Evolutionary conservation across 2,797 vertebrate genomes (phyloP).

Genomic region (Cyprinella venusta): DNA sequence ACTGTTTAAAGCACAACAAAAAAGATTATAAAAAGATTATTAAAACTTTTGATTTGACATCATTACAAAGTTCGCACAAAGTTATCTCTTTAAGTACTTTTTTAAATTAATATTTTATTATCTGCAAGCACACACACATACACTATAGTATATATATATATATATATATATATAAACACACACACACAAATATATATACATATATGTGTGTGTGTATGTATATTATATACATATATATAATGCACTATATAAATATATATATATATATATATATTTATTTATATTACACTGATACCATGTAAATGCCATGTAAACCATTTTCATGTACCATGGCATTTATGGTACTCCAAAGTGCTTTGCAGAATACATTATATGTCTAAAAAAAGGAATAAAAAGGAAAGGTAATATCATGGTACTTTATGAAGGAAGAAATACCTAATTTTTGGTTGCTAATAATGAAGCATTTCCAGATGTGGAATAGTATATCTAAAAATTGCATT

Average conservation of each 20-base stretch:
- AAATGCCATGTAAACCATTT: background rate
- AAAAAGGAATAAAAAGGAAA: background rate
- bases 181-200: too few relatives aligned
- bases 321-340: background rate
- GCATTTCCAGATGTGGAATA: slow-evolving; percentile 1
- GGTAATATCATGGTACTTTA: background rate
- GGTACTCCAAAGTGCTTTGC: background rate
- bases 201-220: too few relatives aligned
- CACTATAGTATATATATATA: too few relatives aligned
- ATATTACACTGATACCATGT: background rate
- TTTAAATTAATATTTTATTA: background rate
- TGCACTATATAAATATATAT: too few relatives aligned
- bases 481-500: slow-evolving; percentile 11
- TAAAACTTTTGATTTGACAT: background rate
- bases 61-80: background rate
- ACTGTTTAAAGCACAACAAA: background rate
- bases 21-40: background rate
- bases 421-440: background rate
- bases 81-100: background rate
- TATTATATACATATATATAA: too few relatives aligned
- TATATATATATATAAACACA: too few relatives aligned
- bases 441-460: background rate
- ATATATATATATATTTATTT: too few relatives aligned
- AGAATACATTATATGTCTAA: background rate
- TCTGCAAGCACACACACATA: too few relatives aligned